Conservation (phyloP, 2,888 invertebrate genomes). For the Gasteruption jaculator region DNA sequence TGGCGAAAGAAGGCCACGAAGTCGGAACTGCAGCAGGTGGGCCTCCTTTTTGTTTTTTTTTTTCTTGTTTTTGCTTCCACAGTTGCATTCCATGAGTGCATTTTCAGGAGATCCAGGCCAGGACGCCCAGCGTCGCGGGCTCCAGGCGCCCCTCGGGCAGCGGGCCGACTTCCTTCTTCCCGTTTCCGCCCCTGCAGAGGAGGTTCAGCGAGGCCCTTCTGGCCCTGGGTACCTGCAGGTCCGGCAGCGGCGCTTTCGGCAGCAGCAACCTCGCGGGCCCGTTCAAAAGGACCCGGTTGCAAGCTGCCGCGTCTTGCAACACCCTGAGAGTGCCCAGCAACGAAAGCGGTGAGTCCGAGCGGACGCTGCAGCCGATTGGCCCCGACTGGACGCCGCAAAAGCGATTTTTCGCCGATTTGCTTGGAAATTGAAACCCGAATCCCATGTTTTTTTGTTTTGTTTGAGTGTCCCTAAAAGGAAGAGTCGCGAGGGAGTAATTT, state of each 20-base stretch:
- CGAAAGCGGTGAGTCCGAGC: constrained; percentile 39
- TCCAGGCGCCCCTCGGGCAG: constrained; percentile 68
- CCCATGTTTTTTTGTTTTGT: no score
- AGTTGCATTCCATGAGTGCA: constrained; percentile 12
- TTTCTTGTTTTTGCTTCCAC: constrained; percentile 15
- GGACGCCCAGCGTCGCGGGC: constrained; percentile 74
- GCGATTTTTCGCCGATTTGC: no score
- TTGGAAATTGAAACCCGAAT: no score
- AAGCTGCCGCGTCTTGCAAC: constrained; percentile 65
- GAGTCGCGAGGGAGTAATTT: no score
- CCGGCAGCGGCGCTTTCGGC: constrained; percentile 37
- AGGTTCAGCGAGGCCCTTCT: constrained; percentile 58
- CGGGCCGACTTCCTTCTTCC: constrained; percentile 50
- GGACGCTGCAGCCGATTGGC: no score
- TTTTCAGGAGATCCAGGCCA: constrained; percentile 67
- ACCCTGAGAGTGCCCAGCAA: constrained; percentile 62
- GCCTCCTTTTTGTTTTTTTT: background rate
- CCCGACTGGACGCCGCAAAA: no score
- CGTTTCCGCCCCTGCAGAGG: constrained; percentile 55
- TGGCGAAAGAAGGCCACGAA: constrained; percentile 74
- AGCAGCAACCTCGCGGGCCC: constrained; percentile 34
- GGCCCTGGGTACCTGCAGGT: constrained; percentile 46
- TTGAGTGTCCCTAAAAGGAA: no score
- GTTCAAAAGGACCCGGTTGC: constrained; percentile 54
- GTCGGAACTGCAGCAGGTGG: constrained; percentile 68